Percentiles rank a stretch among this genome's conserved stretches.
Evolutionary conservation across 2,113 vertebrate species (phyloP).

Genomic region (Melanostigma gelatinosum): DNA sequence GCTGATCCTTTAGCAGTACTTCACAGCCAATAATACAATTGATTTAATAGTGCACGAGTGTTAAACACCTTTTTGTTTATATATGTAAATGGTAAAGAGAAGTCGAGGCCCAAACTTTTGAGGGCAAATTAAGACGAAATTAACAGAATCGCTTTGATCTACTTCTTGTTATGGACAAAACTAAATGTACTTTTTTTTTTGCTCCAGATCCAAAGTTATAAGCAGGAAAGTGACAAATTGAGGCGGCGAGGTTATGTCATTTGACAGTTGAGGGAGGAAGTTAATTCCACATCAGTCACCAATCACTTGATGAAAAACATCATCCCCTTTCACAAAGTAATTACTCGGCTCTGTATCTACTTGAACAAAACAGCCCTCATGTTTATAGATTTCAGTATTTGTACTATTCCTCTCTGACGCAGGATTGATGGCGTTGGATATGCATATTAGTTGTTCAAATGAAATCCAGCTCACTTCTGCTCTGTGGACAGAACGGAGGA

Average conservation of each 20-base stretch:
- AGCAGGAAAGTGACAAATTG: slow-evolving; percentile 19
- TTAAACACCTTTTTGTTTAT: neutral
- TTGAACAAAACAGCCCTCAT: slow-evolving; percentile 41
- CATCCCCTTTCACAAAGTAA: slow-evolving; percentile 38
- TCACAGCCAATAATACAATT: slow-evolving; percentile 26
- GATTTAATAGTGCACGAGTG: neutral
- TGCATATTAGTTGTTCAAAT: slow-evolving; percentile 48
- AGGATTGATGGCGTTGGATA: slow-evolving; percentile 34
- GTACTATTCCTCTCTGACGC: neutral
- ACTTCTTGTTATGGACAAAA: neutral
- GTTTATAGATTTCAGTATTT: slow-evolving; percentile 27
- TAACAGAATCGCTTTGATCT: neutral
- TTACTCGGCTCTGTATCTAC: slow-evolving; percentile 29
- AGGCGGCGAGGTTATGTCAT: slow-evolving; percentile 24
- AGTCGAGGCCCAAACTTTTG: neutral
- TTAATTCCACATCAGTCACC: slow-evolving; percentile 33
- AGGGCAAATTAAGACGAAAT: neutral
- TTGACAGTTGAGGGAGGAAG: slow-evolving; percentile 25
- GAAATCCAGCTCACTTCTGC: slow-evolving; percentile 34
- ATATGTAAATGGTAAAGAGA: neutral
- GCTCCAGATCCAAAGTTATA: neutral
- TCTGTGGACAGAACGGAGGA: slow-evolving; percentile 20
- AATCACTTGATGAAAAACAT: slow-evolving; percentile 34
- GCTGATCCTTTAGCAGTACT: slow-evolving; percentile 19
- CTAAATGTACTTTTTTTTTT: neutral